Conservation (phyloP, 1,140 invertebrate species). For the Atta texana region DNA sequence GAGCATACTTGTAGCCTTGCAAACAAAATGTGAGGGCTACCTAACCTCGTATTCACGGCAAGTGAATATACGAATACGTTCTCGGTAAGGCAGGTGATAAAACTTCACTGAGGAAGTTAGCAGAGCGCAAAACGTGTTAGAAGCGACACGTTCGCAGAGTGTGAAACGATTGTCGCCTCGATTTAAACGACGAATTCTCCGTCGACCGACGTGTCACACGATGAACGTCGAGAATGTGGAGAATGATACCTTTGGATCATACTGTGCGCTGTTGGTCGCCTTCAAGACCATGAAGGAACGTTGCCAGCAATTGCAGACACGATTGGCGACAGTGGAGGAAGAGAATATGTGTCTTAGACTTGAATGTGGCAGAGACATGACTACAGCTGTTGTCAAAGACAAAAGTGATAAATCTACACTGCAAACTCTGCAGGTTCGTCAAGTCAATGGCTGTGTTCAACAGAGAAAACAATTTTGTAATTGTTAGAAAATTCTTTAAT, state of each 20-base stretch:
- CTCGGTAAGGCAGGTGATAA: background rate
- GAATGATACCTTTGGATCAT: constrained; percentile 79
- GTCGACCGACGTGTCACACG: background rate
- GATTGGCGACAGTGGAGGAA: constrained; percentile 89
- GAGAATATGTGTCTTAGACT: constrained; percentile 90
- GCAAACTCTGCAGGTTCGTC: constrained; percentile 72
- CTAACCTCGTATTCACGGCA: background rate
- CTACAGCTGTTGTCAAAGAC: constrained; percentile 56
- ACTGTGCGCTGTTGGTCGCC: constrained; percentile 90
- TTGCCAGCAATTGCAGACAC: constrained; percentile 90
- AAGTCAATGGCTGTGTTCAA: background rate
- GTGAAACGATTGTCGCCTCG: background rate
- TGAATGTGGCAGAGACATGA: constrained; percentile 83
- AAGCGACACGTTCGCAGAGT: background rate
- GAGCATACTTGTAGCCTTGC: background rate
- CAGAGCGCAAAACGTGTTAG: background rate
- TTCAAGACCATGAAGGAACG: constrained; percentile 93
- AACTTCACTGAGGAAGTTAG: background rate
- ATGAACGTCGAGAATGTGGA: constrained; percentile 59
- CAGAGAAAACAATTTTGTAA: no score
- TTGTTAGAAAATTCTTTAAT: no score
- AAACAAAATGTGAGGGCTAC: background rate
- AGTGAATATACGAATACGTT: background rate
- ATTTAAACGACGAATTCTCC: background rate
- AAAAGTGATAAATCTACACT: constrained; percentile 65